Evolutionary conservation across 2,113 vertebrate genomes (phyloP), one percentile per base, ranked within the genome.

Genomic region (Struthidea cinerea): DNA sequence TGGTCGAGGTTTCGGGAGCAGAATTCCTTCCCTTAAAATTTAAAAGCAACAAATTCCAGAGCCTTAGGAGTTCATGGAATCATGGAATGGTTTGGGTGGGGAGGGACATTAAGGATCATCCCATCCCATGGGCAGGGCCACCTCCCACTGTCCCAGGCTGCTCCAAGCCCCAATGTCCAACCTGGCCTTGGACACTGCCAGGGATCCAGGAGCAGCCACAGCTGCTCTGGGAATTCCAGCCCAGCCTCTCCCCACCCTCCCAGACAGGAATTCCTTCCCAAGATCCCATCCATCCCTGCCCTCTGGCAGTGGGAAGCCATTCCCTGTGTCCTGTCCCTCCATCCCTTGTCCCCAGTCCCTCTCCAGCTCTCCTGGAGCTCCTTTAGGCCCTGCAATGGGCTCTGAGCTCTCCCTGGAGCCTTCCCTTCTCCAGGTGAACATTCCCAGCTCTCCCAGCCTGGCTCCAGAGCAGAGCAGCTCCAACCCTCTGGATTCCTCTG

Each of bases 1-100:
- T 3, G 24, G 46, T 30, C 0, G 0, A 37, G 27, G 15, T 1
- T 44, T 56, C 6, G 23, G 7, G 33, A 65, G 41, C 2, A 20
- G 28, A 32, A 13, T 33, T 65, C 13, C 19, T 14, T 4, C 47
- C 24, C 13, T 61, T 17, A 3, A 65, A 52, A 32, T 5, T 18
- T 9, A 52, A 52, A 68, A 67, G 11, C 10, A 28, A 13, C 3
- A 1, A 19, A 26, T 2, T 67, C 37, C 46, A 52, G 32, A 74
- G 35, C 16, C 6, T 53, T 6, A 4, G 59, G 69, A 28, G 9
- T 3, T 50, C 13, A 5, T 10, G 24, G 37, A 24, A 64, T 33
- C 32, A 3, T 10, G 13, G 27, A 30, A 20, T 26, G 80, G 35
- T 4, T 27, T 76, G 41, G 22, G 32, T 1, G 47, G 26, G 27